Evolutionary conservation across 2,113 vertebrate species (phyloP), one percentile per base, ranked within the genome.

Genomic region (Cricetomys ansorgei): DNA sequence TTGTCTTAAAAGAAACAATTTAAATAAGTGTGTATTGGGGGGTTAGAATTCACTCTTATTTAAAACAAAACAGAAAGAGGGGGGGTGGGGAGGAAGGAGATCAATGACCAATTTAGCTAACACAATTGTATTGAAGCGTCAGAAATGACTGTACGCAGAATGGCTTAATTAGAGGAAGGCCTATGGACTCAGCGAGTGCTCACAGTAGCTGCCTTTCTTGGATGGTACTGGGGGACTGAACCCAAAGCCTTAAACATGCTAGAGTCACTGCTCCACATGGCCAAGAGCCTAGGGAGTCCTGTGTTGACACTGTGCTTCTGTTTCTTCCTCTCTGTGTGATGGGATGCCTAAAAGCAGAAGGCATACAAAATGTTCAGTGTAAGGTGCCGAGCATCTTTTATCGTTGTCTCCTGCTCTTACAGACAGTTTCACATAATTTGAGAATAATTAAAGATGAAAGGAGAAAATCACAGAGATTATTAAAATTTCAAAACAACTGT

Each of bases 401-500:
- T 65, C 70, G 0, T 48, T 89, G 55, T 50, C 11, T 73, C 34
- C 45, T 92, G 48, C 53, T 48, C 25, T 21, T 95, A 59, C 19
- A 91, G 45, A 50, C 31, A 85, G 64, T 75, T 94, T 92, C 19
- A 81, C 37, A n/a, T 93, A 92, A 90, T 88, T 59, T 92, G 65
- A 92, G 37, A 87, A 94, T 89, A 95, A 95, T 91, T 95, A 87
- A 83, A 89, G 27, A 88, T n/a, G 27, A 81, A 88, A 70, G 89
- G 85, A 62, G 70, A 92, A 92, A 94, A 86, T 79, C 64, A 73
- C 5, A 19, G 19, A 43, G 64, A 89, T 95, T 96, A 93, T 72
- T 97, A 88, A 89, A 80, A 88, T 96, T 88, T 85, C 70, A 94
- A 96, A 91, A 37, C 40, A 57, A 75, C 16, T 0, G 4, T 94